Percentiles rank a stretch among this genome's conserved stretches.
Conservation (phyloP, 2,888 invertebrate species). For the Yponomeuta cagnagella region DNA sequence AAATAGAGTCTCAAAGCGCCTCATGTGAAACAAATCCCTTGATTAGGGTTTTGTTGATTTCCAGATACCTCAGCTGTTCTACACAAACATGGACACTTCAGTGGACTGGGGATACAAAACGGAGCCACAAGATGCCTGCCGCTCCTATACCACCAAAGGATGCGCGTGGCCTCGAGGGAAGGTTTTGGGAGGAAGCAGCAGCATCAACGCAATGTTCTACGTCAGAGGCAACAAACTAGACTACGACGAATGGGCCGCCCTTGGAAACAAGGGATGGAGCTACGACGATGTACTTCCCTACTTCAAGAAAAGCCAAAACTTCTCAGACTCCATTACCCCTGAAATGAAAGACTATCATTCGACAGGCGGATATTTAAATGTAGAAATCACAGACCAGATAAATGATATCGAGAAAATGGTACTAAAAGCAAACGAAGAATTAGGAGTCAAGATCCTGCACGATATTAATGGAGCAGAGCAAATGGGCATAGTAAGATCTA, state of each 20-base stretch:
- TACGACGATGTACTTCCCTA: constrained; percentile 70
- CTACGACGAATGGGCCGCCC: constrained; percentile 71
- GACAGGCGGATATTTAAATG: constrained; percentile 51
- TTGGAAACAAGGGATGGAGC: constrained; percentile 74
- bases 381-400: constrained; percentile 39
- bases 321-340: constrained; percentile 25
- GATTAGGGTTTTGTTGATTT: neutral
- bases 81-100: constrained; percentile 25
- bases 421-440: constrained; percentile 52
- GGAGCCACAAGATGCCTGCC: constrained; percentile 54
- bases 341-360: constrained; percentile 43
- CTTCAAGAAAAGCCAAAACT: constrained; percentile 70
- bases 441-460: constrained; percentile 50
- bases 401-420: constrained; percentile 37
- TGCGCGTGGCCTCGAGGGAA: constrained; percentile 79
- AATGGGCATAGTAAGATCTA: constrained; percentile 62
- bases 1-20: too few species aligned
- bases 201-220: constrained; percentile 76
- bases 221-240: constrained; percentile 70
- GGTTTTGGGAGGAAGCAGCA: constrained; percentile 75
- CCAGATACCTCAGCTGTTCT: constrained; percentile 50
- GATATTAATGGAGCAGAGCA: constrained; percentile 60
- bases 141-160: constrained; percentile 46
- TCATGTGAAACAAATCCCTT: too few species aligned
- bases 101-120: constrained; percentile 76